Evolutionary conservation across 2,113 vertebrate genomes (phyloP).

Genomic region (Chrysochloris asiatica): DNA sequence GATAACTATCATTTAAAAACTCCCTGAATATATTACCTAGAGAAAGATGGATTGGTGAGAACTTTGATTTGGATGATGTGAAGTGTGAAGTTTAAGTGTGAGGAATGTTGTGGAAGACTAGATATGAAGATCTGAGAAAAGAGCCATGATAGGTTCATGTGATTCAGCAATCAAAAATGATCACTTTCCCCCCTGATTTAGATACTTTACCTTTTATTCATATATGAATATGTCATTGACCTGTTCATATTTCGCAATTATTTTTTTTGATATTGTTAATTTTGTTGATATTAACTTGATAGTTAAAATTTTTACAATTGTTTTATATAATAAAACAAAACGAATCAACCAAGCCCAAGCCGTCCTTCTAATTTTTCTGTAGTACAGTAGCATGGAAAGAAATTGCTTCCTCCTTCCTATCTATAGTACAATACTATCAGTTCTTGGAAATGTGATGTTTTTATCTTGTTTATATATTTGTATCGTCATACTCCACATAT

Average conservation of each 20-base stretch:
- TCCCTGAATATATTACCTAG: not conserved
- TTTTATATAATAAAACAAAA: slow-evolving; percentile 16
- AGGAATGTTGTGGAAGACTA: not conserved
- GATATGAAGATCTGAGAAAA: not conserved
- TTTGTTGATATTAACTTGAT: slow-evolving; percentile 25
- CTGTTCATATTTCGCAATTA: too few relatives aligned
- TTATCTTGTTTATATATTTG: not conserved
- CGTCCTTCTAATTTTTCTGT: slow-evolving; percentile 25
- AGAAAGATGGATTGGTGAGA: not conserved
- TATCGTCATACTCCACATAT: not conserved
- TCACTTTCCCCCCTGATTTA: not conserved
- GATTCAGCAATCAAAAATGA: not conserved
- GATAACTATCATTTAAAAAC: not conserved
- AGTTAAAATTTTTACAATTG: slow-evolving; percentile 13
- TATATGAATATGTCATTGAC: not conserved
- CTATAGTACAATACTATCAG: not conserved
- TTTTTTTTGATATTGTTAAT: not conserved
- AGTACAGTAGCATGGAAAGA: not conserved
- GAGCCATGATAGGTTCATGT: not conserved
- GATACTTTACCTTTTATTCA: not conserved
- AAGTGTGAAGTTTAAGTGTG: not conserved
- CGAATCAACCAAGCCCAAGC: not conserved
- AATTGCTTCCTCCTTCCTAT: not conserved
- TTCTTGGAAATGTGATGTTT: not conserved
- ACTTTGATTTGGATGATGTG: not conserved